These are phyloP conservation scores for Paraplagusia blochii DNA, from an alignment of 2,113 vertebrate species.

Conservation along the genomic window DNA sequence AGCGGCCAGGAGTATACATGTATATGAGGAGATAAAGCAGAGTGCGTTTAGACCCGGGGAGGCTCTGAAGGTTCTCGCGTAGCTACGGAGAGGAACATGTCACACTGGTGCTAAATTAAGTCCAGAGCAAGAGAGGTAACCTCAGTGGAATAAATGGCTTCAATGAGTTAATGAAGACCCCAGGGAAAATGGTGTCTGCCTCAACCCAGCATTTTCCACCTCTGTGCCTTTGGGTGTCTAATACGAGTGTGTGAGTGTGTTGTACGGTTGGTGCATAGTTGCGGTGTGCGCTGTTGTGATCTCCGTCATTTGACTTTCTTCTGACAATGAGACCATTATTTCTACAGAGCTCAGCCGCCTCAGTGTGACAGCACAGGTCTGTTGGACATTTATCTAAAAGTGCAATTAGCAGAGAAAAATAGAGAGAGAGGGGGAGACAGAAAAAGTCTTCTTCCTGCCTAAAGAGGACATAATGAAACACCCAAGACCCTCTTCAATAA, in stretches of 20 bases:
- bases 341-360: constrained; percentile 17
- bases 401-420: constrained; percentile 38
- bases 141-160: constrained; percentile 56
- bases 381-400: constrained; percentile 5
- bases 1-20: constrained; percentile 4
- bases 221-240: neutral
- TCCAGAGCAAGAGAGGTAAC: constrained; percentile 40
- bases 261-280: too few relatives aligned
- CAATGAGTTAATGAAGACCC: constrained; percentile 66
- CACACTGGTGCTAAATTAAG: constrained; percentile 51
- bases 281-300: neutral
- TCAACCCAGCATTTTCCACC: constrained; percentile 13
- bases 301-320: constrained; percentile 23
- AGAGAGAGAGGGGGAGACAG: constrained; percentile 45
- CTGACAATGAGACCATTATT: constrained; percentile 41
- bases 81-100: constrained; percentile 20
- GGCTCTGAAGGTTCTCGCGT: constrained; percentile 4
- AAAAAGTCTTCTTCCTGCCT: constrained; percentile 51
- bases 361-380: constrained; percentile 17
- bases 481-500: constrained; percentile 45
- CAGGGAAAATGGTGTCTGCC: constrained; percentile 40
- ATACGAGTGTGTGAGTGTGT: constrained; percentile 5
- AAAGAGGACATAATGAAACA: constrained; percentile 59
- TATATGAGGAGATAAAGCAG: neutral
- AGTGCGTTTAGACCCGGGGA: constrained; percentile 21